Conservation (phyloP, 2,888 invertebrate genomes). For the Dicyrtoma fusca region DNA sequence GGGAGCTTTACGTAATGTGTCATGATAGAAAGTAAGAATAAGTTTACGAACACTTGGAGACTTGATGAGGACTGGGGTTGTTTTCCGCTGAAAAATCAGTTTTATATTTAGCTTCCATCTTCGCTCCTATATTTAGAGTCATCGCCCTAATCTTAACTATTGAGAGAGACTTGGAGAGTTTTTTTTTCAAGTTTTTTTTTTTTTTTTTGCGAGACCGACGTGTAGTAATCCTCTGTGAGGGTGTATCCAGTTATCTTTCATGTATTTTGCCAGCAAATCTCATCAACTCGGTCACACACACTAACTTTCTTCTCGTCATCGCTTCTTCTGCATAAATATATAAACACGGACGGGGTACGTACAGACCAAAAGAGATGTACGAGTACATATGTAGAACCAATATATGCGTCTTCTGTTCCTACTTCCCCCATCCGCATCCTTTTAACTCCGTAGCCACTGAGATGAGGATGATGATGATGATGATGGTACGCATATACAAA, state of each 20-base stretch:
- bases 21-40: neutral
- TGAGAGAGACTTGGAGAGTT: conserved; percentile 27
- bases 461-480: too few relatives aligned
- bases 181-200: neutral
- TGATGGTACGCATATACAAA: too few relatives aligned
- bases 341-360: too few relatives aligned
- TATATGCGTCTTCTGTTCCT: too few relatives aligned
- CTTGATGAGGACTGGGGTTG: conserved; percentile 38
- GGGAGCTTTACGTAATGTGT: neutral
- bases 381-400: too few relatives aligned
- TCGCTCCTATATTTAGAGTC: conserved; percentile 52
- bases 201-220: conserved; percentile 20
- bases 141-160: conserved; percentile 39
- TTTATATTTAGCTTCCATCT: conserved; percentile 51
- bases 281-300: conserved; percentile 20
- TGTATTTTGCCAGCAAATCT: conserved; percentile 36
- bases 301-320: conserved; percentile 17
- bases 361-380: too few relatives aligned
- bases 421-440: too few relatives aligned
- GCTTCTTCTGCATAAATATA: too few relatives aligned
- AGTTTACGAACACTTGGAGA: conserved; percentile 34
- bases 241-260: conserved; percentile 31
- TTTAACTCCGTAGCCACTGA: too few relatives aligned
- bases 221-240: conserved; percentile 27
- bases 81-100: conserved; percentile 49